A percentile compares a stretch with the other conserved stretches of the same genome.
Conservation (phyloP, 2,888 invertebrate genomes). For the Sesia apiformis region DNA sequence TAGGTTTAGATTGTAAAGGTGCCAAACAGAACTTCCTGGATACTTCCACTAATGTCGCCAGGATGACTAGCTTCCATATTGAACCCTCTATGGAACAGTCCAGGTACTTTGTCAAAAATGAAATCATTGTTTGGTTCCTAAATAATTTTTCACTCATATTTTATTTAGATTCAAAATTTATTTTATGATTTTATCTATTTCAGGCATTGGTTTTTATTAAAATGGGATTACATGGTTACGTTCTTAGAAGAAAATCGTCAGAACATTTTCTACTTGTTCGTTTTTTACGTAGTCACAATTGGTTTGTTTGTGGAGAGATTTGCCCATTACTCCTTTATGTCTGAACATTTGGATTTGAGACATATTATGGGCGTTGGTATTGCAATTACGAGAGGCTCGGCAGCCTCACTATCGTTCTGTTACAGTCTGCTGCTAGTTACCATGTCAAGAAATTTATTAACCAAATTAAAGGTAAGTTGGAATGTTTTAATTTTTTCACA, state of each 20-base stretch:
- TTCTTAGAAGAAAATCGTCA: slow-evolving; percentile 96
- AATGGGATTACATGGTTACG: slow-evolving; percentile 91
- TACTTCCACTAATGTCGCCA: slow-evolving; percentile 94
- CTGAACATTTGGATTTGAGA: slow-evolving; percentile 94
- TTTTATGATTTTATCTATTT: slow-evolving; percentile 10
- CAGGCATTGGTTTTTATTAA: slow-evolving; percentile 81
- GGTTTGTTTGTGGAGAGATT: slow-evolving; percentile 96
- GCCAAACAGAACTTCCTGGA: slow-evolving; percentile 96
- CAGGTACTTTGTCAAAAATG: slow-evolving; percentile 31
- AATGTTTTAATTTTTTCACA: not conserved
- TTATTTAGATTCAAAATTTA: not conserved
- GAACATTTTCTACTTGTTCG: slow-evolving; percentile 94
- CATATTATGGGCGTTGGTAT: slow-evolving; percentile 99
- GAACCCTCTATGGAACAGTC: slow-evolving; percentile 84
- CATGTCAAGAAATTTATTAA: slow-evolving; percentile 93
- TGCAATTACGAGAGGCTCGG: slow-evolving; percentile 94
- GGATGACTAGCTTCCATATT: slow-evolving; percentile 95
- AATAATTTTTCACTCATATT: not conserved
- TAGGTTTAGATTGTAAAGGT: slow-evolving; percentile 94
- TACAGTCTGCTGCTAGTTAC: slow-evolving; percentile 93
- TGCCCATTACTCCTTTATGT: slow-evolving; percentile 97
- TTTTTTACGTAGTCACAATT: slow-evolving; percentile 95
- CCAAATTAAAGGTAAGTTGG: slow-evolving; percentile 83
- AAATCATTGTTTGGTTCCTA: not conserved
- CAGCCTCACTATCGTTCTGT: slow-evolving; percentile 95